Base-by-base conservation (phyloP, 2,888 invertebrate genomes). In the Drosophila helvetica region DNA sequence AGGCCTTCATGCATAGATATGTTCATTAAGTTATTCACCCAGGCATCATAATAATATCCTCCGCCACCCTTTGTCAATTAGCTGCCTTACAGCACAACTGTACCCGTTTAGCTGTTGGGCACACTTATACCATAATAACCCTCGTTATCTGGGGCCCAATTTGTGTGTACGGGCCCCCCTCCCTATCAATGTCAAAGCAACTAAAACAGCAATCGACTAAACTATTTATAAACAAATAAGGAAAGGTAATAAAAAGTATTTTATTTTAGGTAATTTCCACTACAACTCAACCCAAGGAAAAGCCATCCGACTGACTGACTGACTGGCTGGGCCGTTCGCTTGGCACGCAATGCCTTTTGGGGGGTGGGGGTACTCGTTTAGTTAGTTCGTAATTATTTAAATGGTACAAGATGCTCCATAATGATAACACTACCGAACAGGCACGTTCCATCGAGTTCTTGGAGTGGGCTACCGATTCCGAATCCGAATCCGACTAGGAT, bases 351-450 rank as follows among this genome's bases (percentile, higher is more conserved):
- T 65, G 55, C 53, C 33, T 62, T 33, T 43, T 63, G 45, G 43
- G 43, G 27, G 25, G 25, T 1, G 25, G 25, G 25, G 7, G 7
- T 0, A 51, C 50, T 57, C 54, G 52, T 51, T 65, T 66, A 56
- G 80, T 73, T 79, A 68, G 75, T 62, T 62, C 56, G 75, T 79
- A 68, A 86, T 86, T 84, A 83, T 86, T 84, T 79, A 84, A 86
- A 77, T 87, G 66, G 77, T 75, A 74, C 59, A 56, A 73, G 85
- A 87, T 87, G 63, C 53, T 72, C 74, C 75, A 74, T 74, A 68
- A 68, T 53, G 83, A 83, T 83, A 85, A 58, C 52, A 53, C 54
- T 33, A 33, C 50, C 18, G 50, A 33, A 18, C 56, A 67, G 61
- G 79, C 85, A 87, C 83, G 83, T 83, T 81, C 58, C 62, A 62